Conservation (phyloP, 2,888 invertebrate genomes). For the Pterostichus madidus region DNA sequence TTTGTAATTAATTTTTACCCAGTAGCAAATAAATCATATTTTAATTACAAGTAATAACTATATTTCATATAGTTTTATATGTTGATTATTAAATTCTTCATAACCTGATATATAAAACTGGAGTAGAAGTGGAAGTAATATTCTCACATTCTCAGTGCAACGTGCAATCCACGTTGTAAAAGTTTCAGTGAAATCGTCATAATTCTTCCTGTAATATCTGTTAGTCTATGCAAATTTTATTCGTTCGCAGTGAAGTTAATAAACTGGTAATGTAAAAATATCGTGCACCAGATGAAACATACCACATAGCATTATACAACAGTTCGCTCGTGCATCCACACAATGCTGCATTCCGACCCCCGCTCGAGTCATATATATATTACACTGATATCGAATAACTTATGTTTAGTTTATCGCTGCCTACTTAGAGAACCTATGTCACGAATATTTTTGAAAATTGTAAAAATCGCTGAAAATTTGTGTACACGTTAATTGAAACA, state of each 20-base stretch:
- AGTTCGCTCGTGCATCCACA: constrained; percentile 5
- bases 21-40: too few species aligned
- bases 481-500: too few species aligned
- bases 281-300: constrained; percentile 42
- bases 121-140: too few species aligned
- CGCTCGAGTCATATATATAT: background rate
- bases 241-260: constrained; percentile 24
- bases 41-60: too few species aligned
- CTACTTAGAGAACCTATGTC: background rate
- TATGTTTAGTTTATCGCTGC: background rate
- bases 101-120: too few species aligned
- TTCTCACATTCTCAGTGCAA: background rate
- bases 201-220: constrained; percentile 46
- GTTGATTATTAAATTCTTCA: too few species aligned
- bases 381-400: constrained; percentile 6
- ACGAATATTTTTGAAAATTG: too few species aligned
- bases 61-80: too few species aligned
- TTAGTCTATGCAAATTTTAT: constrained; percentile 46
- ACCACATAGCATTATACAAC: background rate
- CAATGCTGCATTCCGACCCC: background rate
- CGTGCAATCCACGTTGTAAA: background rate
- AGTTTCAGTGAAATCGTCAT: constrained; percentile 6
- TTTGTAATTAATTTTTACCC: too few species aligned
- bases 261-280: constrained; percentile 56
- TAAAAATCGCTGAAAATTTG: too few species aligned